Percentiles rank a stretch among this genome's conserved stretches.
Conservation (phyloP, 2,888 invertebrate genomes). For the Diarsia brunnea region DNA sequence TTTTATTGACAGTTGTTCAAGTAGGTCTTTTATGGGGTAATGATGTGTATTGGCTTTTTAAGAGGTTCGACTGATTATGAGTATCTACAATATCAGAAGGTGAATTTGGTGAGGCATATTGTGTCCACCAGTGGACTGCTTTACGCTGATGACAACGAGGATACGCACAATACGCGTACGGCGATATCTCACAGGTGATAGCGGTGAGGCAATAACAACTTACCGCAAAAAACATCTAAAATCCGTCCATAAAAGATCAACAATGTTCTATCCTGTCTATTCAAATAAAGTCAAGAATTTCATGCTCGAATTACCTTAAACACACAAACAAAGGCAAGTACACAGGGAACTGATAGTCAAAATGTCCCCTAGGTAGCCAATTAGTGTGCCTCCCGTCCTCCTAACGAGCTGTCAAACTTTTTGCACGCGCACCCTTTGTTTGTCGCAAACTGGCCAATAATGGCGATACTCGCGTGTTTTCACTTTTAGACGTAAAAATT, state of each 20-base stretch:
- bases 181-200: background rate
- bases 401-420: conserved; percentile 88
- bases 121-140: background rate
- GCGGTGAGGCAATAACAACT: background rate
- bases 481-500: conserved; percentile 41
- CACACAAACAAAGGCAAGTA: conserved; percentile 58
- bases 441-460: conserved; percentile 67
- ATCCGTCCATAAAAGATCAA: conserved; percentile 19
- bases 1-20: conserved; percentile 46
- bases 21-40: conserved; percentile 10
- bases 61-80: background rate
- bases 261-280: conserved; percentile 21
- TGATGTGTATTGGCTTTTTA: conserved; percentile 13
- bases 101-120: background rate
- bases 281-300: conserved; percentile 41
- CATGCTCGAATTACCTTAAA: conserved; percentile 58
- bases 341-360: conserved; percentile 59
- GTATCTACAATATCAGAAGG: background rate
- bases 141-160: background rate
- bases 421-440: conserved; percentile 81
- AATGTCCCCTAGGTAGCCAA: conserved; percentile 83
- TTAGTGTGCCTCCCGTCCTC: conserved; percentile 78
- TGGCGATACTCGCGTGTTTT: conserved; percentile 61
- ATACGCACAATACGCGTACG: background rate
- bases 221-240: background rate